Conservation (phyloP, 53 echinoderm and acorn worm genomes). For the Stichopus horrens region DNA sequence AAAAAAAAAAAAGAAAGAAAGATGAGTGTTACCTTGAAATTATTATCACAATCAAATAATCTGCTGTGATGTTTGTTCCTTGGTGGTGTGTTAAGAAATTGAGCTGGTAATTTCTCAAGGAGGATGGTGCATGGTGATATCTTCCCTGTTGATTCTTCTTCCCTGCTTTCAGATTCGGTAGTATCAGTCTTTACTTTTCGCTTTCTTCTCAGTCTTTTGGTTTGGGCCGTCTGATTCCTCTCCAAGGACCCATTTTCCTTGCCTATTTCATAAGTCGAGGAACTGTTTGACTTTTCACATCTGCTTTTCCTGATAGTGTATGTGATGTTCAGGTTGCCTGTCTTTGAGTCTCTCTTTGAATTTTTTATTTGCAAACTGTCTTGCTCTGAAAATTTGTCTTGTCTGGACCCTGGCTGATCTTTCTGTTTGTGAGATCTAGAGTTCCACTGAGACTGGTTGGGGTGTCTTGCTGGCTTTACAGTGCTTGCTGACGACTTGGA, state of each 20-base stretch:
- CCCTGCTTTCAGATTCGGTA: background rate
- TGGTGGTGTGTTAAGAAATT: background rate
- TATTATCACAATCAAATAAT: background rate
- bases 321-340: background rate
- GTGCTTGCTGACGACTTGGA: background rate
- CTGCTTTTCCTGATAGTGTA: background rate
- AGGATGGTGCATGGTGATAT: conserved; percentile 17
- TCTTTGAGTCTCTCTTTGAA: background rate
- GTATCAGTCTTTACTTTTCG: background rate
- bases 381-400: background rate
- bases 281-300: background rate
- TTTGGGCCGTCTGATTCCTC: background rate
- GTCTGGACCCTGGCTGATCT: background rate
- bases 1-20: background rate
- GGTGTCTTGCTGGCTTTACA: background rate
- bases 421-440: background rate
- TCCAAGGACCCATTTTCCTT: background rate
- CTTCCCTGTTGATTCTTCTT: background rate
- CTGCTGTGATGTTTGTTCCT: background rate
- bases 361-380: background rate
- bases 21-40: conserved; percentile 6
- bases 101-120: background rate
- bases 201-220: background rate
- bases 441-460: background rate
- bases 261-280: background rate